Evolutionary conservation across 92 coral and sea anemone species (phyloP), one percentile per base, ranked within the genome.

Genomic region (Epizoanthus stellaris): DNA sequence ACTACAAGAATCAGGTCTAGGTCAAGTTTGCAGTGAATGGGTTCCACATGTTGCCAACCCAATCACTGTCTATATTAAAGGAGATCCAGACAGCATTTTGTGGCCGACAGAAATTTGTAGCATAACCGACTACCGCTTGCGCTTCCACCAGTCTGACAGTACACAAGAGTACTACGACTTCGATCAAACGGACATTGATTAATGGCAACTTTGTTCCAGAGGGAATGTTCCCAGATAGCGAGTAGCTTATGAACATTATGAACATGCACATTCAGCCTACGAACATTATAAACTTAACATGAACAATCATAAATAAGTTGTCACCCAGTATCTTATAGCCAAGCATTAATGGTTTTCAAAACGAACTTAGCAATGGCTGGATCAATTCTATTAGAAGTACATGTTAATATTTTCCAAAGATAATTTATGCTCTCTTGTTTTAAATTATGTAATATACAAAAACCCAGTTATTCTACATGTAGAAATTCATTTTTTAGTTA

Each of bases 31-130:
- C 62, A 42, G 15, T 6, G 80, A 36, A 43, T 45, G 71, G 21
- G 72, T 84, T 38, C 81, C 36, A 16, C 66, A 25, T 73, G 30
- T 58, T 39, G 40, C 73, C 0, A 84, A 84, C 49, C 73, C 58
- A 16, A 61, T 73, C 71, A 69, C 79, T 21, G 77, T 81, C 40
- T 81, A 17, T 52, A 73, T 53, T 45, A 82, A 82, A 49, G 68
- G 13, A 20, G 30, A 82, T 21, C 86, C 77, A 2, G 68, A 68
- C 39, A 7, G 21, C 14, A 49, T 82, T 6, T 21, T 13, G 15
- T 20, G 86, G 67, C 79, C 60, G 20, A 65, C 75, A 64, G 76
- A 67, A 12, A 30, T 64, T 65, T 81, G 76, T 39, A 67, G 25
- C 57, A 21, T 63, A 38, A 67, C 16, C 5, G 76, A 81, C 4